Conservation (phyloP, 2,888 invertebrate species). For the Adela reaumurella region DNA sequence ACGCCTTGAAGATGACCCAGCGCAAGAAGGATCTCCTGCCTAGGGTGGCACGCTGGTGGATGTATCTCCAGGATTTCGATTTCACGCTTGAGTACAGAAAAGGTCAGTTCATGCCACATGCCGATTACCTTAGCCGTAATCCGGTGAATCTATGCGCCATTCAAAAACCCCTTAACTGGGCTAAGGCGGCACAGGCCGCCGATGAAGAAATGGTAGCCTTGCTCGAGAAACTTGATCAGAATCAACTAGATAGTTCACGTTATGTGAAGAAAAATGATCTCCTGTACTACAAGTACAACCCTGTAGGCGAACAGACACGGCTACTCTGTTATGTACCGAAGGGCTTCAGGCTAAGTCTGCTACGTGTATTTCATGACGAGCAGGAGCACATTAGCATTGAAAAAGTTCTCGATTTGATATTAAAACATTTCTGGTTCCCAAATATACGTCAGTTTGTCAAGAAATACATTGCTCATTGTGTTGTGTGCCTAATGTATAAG, state of each 20-base stretch:
- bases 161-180: conserved; percentile 4
- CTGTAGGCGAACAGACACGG: neutral
- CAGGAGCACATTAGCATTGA: conserved; percentile 13
- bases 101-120: neutral
- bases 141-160: neutral
- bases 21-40: too few species aligned
- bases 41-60: too few species aligned
- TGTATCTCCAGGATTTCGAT: conserved; percentile 3
- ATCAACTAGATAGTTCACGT: neutral
- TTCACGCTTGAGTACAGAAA: conserved; percentile 12
- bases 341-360: conserved; percentile 12
- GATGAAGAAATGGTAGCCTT: conserved; percentile 2
- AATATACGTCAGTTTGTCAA: conserved; percentile 6
- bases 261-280: conserved; percentile 1
- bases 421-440: conserved; percentile 7
- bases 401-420: conserved; percentile 11
- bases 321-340: conserved; percentile 10
- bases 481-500: conserved; percentile 3
- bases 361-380: conserved; percentile 15
- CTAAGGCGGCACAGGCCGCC: conserved; percentile 4
- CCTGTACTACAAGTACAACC: conserved; percentile 1
- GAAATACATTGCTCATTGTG: conserved; percentile 12
- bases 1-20: too few species aligned
- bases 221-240: conserved; percentile 1
- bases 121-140: conserved; percentile 1